Evolutionary conservation across 2,113 vertebrate genomes (phyloP), one percentile per base, ranked within the genome.

Genomic region (Hippoglossus stenolepis): DNA sequence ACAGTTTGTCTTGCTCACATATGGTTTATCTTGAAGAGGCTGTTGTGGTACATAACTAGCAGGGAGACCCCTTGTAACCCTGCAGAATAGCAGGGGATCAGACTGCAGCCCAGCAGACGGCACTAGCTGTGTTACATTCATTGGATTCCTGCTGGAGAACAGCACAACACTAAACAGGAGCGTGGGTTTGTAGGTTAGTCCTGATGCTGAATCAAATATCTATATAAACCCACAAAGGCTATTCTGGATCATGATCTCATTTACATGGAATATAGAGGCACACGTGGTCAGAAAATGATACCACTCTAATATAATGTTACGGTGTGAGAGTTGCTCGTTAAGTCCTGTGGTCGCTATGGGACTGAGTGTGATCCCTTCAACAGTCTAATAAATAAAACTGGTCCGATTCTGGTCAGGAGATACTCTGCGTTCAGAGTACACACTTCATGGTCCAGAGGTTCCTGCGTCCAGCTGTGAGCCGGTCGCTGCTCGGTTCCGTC

Each of bases 361-460:
- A 81, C 79, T 49, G 31, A 31, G 31, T 31, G 79, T 75, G 85
- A 90, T 85, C 77, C 73, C 79, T 68, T 64, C 79, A 82, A 80
- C 85, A 77, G 83, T 87, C 82, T 78, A 91, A 93, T 94, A 92
- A 90, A 87, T 92, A 66, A 90, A 86, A 86, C 86, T 23, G 77
- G 77, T 90, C 82, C 65, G n/a, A 81, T 86, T 85, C 89, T 88
- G 84, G 90, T 80, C 64, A 18, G 66, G 89, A 78, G 80, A 84
- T 70, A 89, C 86, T 61, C 85, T 84, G 85, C 72, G 57, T 85
- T 89, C 88, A 78, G 85, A 81, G 84, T 76, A 57, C 14, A 73
- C 73, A 21, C 77, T 69, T 78, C 60, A 40, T 75, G 71, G 84
- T 77, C 82, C 82, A 80, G 87, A 90, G 77, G 86, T 78, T 73